Conservation (phyloP, 2,888 invertebrate species). For the Mellilla xanthometata region DNA sequence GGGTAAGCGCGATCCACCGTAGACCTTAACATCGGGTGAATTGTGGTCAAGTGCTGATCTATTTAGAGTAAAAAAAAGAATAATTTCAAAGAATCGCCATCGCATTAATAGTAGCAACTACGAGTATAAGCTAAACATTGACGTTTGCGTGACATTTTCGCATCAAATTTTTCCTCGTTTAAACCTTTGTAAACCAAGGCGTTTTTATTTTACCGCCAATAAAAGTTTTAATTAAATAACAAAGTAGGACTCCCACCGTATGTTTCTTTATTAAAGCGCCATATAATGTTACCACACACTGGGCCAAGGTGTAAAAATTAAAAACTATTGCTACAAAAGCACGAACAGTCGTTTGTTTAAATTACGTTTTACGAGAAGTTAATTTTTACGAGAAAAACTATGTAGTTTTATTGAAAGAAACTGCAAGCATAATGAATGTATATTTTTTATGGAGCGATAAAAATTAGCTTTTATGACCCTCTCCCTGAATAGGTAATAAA, state of each 20-base stretch:
- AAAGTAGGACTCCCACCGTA: neutral
- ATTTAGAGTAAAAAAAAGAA: too few relatives aligned
- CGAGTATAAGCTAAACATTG: too few relatives aligned
- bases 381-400: slow-evolving; percentile 3
- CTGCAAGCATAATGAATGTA: neutral
- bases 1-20: too few relatives aligned
- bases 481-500: neutral
- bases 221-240: slow-evolving; percentile 9
- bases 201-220: slow-evolving; percentile 3
- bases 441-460: neutral
- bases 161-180: slow-evolving; percentile 1
- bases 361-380: slow-evolving; percentile 6
- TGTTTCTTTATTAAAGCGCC: slow-evolving; percentile 4
- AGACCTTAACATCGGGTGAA: too few relatives aligned
- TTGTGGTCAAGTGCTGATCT: too few relatives aligned
- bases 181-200: neutral
- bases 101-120: too few relatives aligned
- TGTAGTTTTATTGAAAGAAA: slow-evolving; percentile 6
- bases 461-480: neutral
- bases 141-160: neutral
- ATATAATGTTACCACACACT: slow-evolving; percentile 6
- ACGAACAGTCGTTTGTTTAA: neutral
- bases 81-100: too few relatives aligned
- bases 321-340: slow-evolving; percentile 2
- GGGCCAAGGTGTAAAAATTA: slow-evolving; percentile 7